These are phyloP conservation scores for Cryptocephalus moraei DNA, from an alignment of 2,888 invertebrate species.

Conservation along the genomic window DNA sequence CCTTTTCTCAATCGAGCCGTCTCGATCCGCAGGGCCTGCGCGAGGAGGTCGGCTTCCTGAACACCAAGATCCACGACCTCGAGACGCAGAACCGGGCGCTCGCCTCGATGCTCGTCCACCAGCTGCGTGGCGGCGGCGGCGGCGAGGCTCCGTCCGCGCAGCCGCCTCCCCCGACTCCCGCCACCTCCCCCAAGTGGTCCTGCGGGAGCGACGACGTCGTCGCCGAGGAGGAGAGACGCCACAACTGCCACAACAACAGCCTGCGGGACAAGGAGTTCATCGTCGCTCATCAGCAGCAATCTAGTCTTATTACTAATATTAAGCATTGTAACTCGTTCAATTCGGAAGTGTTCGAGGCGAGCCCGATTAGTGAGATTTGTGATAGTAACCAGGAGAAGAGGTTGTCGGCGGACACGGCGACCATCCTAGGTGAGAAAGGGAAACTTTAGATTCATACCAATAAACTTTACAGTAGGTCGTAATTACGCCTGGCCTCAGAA, in stretches of 20 bases:
- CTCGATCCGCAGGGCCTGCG: constrained; percentile 52
- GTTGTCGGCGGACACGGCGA: constrained; percentile 30
- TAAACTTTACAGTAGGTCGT: no score
- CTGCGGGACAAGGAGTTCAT: constrained; percentile 1
- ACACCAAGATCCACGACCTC: constrained; percentile 64
- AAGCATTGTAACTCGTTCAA: constrained; percentile 39
- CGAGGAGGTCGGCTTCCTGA: constrained; percentile 65
- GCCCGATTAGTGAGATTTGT: constrained; percentile 16
- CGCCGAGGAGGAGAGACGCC: constrained; percentile 5
- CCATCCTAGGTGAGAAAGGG: constrained; percentile 26
- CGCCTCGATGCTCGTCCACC: constrained; percentile 57
- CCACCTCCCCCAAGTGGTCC: constrained; percentile 6
- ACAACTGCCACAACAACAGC: constrained; percentile 4
- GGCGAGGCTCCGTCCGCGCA: constrained; percentile 17
- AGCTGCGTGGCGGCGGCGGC: constrained; percentile 37
- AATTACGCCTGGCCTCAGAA: no score
- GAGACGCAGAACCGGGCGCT: constrained; percentile 69
- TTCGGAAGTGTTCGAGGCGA: constrained; percentile 32
- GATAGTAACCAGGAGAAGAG: constrained; percentile 26
- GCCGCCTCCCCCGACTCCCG: constrained; percentile 5
- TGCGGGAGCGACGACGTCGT: not conserved
- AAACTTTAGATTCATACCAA: not conserved
- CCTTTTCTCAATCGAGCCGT: no score
- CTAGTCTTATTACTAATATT: constrained; percentile 22
- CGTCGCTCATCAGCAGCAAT: constrained; percentile 10